These are phyloP conservation scores for Epinotia nisella DNA, from an alignment of 2,888 invertebrate genomes.

Conservation along the genomic window DNA sequence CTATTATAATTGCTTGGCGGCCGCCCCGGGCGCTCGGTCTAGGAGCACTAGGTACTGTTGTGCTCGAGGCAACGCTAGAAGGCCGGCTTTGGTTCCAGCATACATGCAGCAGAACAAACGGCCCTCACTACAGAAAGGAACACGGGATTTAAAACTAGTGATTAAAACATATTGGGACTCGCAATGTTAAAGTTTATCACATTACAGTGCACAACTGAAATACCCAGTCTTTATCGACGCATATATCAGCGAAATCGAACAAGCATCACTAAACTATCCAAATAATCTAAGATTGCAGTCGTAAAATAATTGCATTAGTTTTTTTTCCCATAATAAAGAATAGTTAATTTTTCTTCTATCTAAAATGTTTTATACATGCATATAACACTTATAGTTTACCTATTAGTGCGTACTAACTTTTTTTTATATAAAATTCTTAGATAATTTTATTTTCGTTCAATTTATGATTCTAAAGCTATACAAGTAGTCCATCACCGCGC, in stretches of 20 bases:
- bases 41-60: background rate
- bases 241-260: constrained; percentile 57
- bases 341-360: constrained; percentile 66
- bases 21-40: constrained; percentile 6
- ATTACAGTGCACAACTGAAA: constrained; percentile 46
- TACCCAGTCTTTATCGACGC: constrained; percentile 51
- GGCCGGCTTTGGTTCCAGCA: background rate
- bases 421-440: constrained; percentile 72
- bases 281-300: constrained; percentile 58
- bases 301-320: constrained; percentile 59
- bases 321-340: constrained; percentile 47
- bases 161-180: constrained; percentile 47
- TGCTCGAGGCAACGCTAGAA: constrained; percentile 1
- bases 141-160: constrained; percentile 22
- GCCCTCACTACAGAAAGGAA: constrained; percentile 8
- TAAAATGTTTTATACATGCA: constrained; percentile 73
- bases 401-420: constrained; percentile 72
- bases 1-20: constrained; percentile 60
- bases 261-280: constrained; percentile 42
- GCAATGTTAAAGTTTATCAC: constrained; percentile 39
- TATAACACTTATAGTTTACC: constrained; percentile 63
- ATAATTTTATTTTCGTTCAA: constrained; percentile 63
- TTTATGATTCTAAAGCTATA: constrained; percentile 71
- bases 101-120: background rate
- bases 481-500: constrained; percentile 76